phyloP scores from a whole-genome alignment of 2,888 invertebrate genomes.

The Cremastinae sp. region DNA sequence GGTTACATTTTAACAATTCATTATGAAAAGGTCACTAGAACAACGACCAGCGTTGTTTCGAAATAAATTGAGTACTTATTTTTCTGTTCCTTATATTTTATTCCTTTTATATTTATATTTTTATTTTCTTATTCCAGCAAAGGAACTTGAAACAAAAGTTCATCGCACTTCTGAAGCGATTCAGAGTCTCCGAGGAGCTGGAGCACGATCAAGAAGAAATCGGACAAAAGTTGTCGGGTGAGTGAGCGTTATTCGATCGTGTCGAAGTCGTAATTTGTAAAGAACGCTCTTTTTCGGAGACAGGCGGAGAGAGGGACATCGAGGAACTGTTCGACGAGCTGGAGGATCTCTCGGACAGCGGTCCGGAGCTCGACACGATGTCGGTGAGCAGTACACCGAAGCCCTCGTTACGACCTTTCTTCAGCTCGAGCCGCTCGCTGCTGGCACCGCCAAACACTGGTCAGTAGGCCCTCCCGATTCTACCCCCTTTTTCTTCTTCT shows the following conservation, averaged over 20 bases:
- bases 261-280: not conserved
- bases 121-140: constrained; percentile 83
- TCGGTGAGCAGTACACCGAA: constrained; percentile 98
- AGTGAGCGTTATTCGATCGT: constrained; percentile 5
- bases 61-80: no score
- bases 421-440: constrained; percentile 93
- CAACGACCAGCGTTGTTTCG: no score
- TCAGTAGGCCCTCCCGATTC: constrained; percentile 65
- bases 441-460: constrained; percentile 78
- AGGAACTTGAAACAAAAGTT: constrained; percentile 98
- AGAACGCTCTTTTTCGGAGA: constrained; percentile 25
- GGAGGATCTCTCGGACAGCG: constrained; percentile 97
- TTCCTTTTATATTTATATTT: not conserved
- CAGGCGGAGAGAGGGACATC: constrained; percentile 91
- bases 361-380: constrained; percentile 96
- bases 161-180: constrained; percentile 95
- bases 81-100: not conserved
- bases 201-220: constrained; percentile 83
- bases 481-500: not conserved
- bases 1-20: no score
- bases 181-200: constrained; percentile 95
- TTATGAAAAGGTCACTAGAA: no score
- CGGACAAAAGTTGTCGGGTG: constrained; percentile 81
- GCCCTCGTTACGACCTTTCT: constrained; percentile 96
- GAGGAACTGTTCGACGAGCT: constrained; percentile 97